Conservation (phyloP, 2,888 invertebrate genomes). For the Metallyticus violacea region DNA sequence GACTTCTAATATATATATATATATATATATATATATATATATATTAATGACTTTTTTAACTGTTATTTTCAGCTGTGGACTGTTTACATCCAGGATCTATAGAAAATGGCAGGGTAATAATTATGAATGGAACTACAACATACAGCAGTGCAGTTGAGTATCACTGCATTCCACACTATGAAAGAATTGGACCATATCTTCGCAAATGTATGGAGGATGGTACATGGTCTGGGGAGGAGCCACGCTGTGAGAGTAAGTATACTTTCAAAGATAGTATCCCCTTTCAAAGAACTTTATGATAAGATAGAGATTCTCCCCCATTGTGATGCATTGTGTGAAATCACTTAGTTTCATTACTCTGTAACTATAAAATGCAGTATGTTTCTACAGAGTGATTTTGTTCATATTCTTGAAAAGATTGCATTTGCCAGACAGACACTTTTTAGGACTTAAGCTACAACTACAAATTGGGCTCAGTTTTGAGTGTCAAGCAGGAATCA, state of each 20-base stretch:
- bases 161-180: slow-evolving; percentile 82
- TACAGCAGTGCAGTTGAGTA: slow-evolving; percentile 86
- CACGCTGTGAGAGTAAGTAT: slow-evolving; percentile 68
- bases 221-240: slow-evolving; percentile 84
- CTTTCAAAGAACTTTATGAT: background rate
- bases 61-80: slow-evolving; percentile 70
- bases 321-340: too few species aligned
- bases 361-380: too few species aligned
- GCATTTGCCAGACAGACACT: too few species aligned
- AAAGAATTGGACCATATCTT: slow-evolving; percentile 76
- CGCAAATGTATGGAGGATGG: slow-evolving; percentile 82
- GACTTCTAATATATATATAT: too few species aligned
- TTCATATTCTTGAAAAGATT: too few species aligned
- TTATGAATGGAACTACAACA: slow-evolving; percentile 78
- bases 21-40: too few species aligned
- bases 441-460: too few species aligned
- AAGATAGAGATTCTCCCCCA: background rate
- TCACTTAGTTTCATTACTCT: too few species aligned
- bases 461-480: too few species aligned
- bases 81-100: slow-evolving; percentile 77
- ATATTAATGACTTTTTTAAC: too few species aligned
- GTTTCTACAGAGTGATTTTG: too few species aligned
- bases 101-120: slow-evolving; percentile 82
- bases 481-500: too few species aligned
- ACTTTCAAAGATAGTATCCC: background rate